phyloP scores from a whole-genome alignment of 2,113 vertebrate genomes.

The Pagrus major region DNA sequence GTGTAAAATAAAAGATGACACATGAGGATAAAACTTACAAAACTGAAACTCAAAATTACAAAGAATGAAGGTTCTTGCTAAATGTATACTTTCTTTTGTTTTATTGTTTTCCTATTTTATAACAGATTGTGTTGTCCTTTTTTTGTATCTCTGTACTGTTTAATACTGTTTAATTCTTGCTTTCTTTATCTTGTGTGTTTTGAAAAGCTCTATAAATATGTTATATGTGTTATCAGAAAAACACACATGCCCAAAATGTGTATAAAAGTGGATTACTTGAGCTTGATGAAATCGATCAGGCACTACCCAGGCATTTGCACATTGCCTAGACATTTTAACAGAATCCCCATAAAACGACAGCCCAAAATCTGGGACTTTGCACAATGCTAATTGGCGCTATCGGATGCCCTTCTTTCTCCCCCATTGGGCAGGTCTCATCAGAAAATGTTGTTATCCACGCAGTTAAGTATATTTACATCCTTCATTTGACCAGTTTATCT shows the following conservation, averaged over 20 bases:
- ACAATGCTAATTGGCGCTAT: conserved; percentile 32
- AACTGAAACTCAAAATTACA: too few relatives aligned
- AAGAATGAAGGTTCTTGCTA: too few relatives aligned
- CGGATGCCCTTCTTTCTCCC: conserved; percentile 26
- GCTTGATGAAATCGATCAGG: conserved; percentile 47
- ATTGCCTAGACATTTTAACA: conserved; percentile 66
- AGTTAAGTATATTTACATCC: conserved; percentile 5
- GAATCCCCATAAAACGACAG: conserved; percentile 30
- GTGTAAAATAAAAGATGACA: too few relatives aligned
- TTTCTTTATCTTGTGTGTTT: neutral
- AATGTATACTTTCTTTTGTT: neutral
- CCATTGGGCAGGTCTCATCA: conserved; percentile 29
- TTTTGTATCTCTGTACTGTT: neutral
- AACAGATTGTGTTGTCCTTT: neutral
- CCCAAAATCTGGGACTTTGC: conserved; percentile 23
- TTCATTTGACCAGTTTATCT: neutral
- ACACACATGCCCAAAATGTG: conserved; percentile 33
- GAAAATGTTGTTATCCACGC: conserved; percentile 24
- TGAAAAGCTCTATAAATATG: neutral
- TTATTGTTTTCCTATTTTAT: neutral
- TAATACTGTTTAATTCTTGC: neutral
- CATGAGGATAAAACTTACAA: too few relatives aligned
- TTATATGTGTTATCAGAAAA: neutral
- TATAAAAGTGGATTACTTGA: conserved; percentile 59
- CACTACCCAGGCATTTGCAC: conserved; percentile 71